Evolutionary conservation across 2,113 vertebrate species (phyloP).

Genomic region (Macheiramphus alcinus): DNA sequence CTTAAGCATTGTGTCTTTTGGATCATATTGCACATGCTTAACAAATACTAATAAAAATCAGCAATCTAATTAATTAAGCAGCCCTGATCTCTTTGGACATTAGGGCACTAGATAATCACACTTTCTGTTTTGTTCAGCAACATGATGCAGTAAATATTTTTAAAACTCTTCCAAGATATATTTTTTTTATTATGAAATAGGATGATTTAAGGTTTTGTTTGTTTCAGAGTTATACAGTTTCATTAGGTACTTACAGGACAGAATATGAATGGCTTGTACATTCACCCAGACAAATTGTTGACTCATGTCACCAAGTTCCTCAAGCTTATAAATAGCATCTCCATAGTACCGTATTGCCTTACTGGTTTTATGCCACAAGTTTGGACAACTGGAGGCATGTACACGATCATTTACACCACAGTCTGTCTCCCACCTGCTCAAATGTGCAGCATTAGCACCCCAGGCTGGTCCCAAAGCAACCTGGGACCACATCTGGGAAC

Average conservation of each 20-base stretch:
- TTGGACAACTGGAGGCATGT: background rate
- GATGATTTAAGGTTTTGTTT: background rate
- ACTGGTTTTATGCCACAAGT: background rate
- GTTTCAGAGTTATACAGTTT: background rate
- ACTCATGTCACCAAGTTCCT: background rate
- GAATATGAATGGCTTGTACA: background rate
- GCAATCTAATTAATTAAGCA: background rate
- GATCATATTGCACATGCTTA: background rate
- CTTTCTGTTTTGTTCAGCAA: background rate
- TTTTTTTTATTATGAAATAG: background rate
- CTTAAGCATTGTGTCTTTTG: background rate
- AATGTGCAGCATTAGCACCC: background rate
- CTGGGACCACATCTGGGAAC: background rate
- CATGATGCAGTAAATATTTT: background rate
- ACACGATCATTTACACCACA: background rate
- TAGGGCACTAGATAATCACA: background rate
- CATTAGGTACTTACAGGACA: background rate
- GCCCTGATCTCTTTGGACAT: background rate
- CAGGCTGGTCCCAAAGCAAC: background rate
- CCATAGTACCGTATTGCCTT: background rate
- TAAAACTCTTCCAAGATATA: background rate
- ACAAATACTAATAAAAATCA: background rate
- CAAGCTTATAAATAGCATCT: background rate
- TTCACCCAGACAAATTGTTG: background rate
- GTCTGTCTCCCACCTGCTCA: background rate